A percentile compares a stretch with the other conserved stretches of the same genome.
phyloP scores from a whole-genome alignment of 2,113 vertebrate species.

The Tachuris rubrigastra region DNA sequence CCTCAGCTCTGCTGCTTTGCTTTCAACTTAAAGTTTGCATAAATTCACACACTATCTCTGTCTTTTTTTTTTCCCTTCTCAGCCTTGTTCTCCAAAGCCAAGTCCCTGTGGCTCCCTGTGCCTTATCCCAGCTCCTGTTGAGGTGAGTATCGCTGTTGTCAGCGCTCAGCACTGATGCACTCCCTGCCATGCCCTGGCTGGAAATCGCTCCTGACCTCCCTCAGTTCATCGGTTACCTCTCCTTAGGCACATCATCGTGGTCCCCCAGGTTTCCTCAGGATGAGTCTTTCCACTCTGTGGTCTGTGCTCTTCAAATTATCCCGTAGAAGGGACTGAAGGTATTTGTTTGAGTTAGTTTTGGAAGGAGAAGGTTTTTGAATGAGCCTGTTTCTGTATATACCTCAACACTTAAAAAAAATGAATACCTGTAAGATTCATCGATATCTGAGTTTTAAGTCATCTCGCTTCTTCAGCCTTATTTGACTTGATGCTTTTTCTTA shows the following conservation, averaged over 20 bases:
- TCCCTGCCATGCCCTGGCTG: not conserved
- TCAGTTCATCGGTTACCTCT: not conserved
- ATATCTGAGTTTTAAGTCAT: not conserved
- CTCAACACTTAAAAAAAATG: not conserved
- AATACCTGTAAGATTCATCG: not conserved
- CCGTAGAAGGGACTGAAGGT: rapidly evolving
- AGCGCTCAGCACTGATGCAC: not conserved
- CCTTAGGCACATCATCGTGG: not conserved
- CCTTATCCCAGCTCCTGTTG: not conserved
- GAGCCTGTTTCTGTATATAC: rapidly evolving
- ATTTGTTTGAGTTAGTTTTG: not conserved
- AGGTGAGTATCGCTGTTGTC: not conserved
- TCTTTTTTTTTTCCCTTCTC: not conserved
- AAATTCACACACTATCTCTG: not conserved
- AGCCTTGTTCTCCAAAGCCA: not conserved
- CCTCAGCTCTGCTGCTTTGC: not conserved
- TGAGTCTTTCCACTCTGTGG: not conserved
- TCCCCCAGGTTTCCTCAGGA: not conserved
- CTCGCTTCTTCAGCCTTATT: not conserved
- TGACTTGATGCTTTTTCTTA: not conserved
- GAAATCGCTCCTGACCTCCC: not conserved
- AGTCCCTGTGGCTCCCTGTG: not conserved
- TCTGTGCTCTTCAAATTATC: not conserved
- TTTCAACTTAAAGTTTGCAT: not conserved
- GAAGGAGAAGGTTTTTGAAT: not conserved